Percentiles rank a stretch among this genome's conserved stretches.
Conservation (phyloP, 1,140 invertebrate species). For the Solenopsis fugax region DNA sequence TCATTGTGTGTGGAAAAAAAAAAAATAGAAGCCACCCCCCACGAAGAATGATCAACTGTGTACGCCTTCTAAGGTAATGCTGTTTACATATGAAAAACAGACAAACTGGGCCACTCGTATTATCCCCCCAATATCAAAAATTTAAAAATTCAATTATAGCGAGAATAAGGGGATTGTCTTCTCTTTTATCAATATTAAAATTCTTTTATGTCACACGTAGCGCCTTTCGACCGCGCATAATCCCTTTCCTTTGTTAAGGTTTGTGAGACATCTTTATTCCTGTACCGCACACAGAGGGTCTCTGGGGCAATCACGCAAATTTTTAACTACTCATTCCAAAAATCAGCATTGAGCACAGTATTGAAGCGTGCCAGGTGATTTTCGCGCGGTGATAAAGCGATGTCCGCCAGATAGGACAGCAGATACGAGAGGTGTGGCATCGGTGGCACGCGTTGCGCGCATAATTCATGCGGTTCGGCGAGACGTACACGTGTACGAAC, state of each 20-base stretch:
- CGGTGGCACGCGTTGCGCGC: conserved; percentile 78
- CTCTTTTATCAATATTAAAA: conserved; percentile 35
- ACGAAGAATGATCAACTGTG: not conserved
- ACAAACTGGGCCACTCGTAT: not conserved
- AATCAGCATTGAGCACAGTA: not conserved
- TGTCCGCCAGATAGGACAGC: conserved; percentile 69
- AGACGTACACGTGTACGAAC: conserved; percentile 75
- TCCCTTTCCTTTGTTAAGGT: not conserved
- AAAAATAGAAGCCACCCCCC: conserved; percentile 63
- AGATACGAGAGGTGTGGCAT: conserved; percentile 75
- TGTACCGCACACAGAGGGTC: not conserved
- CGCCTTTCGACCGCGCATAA: not conserved
- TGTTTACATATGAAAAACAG: not conserved
- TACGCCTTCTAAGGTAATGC: not conserved
- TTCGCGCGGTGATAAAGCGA: conserved; percentile 68
- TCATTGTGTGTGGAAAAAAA: conserved; percentile 56
- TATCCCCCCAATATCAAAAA: not conserved
- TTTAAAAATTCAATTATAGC: not conserved
- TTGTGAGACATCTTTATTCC: not conserved
- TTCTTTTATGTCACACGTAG: not conserved
- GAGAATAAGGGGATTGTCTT: not conserved
- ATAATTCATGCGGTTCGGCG: conserved; percentile 77
- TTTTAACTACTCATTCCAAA: not conserved
- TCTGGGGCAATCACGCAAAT: not conserved
- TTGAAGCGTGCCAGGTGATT: conserved; percentile 11